Base-by-base conservation (phyloP, 2,113 vertebrate species). In the Canis aureus region DNA sequence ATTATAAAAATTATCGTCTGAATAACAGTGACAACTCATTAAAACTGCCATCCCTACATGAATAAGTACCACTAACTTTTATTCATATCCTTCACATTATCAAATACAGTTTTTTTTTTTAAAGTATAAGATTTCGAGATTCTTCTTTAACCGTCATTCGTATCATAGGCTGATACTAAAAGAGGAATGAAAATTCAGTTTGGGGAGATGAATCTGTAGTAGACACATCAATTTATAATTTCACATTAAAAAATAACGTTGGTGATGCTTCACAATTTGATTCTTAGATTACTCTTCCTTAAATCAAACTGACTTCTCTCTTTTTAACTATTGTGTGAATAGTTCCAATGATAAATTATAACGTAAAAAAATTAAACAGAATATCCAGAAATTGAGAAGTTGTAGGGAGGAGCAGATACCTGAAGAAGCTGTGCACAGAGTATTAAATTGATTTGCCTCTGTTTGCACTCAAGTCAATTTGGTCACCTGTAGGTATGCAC, bases 1-100 rank as follows among this genome's bases (percentile, higher is more conserved):
- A 73, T 96, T 89, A 95, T 62, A 90, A 94, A 98, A 95, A 62
- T 91, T 29, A 94, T 90, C 10, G 67, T 90, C 27, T 78, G 69
- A 96, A 67, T 83, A 91, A 11, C 23, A 95, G 12, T 53, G 53
- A 53, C 94, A 87, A 95, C 96, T 97, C 92, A 81, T 64, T 89
- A 60, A 89, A 89, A 87, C 10, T 64, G 3, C n/a, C 84, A 38
- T 87, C 17, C 11, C 88, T 93, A 43, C 15, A 94, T 76, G 64
- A 96, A 51, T 43, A 74, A 67, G 27, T 89, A 57, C 62, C 60
- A 86, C 38, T 90, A 66, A 76, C 59, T 95, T 96, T 86, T 60
- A 96, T 81, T 80, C 49, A 89, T 27, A 67, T 79, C 11, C 8
- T 91, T 93, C 73, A 74, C 22, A 38, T 66, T n/a, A 95, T 73